A percentile compares a stretch with the other conserved stretches of the same genome.
phyloP scores from a whole-genome alignment of 2,113 vertebrate genomes.

The Chaetura pelagica region DNA sequence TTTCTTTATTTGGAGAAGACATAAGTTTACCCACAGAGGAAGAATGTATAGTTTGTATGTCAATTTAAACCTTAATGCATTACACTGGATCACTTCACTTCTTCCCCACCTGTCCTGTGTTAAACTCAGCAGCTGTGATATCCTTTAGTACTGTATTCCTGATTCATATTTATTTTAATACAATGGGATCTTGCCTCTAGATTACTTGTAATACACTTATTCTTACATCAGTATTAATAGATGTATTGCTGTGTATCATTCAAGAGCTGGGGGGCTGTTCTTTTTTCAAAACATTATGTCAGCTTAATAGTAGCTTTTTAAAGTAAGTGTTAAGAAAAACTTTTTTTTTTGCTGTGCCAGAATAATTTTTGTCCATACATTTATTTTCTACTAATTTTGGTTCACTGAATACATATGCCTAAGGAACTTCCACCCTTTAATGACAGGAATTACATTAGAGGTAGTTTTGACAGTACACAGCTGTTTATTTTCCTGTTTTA shows the following conservation, averaged over 20 bases:
- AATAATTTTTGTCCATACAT: background rate
- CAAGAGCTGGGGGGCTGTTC: background rate
- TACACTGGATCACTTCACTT: background rate
- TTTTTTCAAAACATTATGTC: background rate
- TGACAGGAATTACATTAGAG: background rate
- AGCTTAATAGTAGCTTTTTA: background rate
- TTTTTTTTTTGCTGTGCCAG: background rate
- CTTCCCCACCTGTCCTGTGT: background rate
- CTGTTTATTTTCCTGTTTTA: background rate
- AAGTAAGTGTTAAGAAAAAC: background rate
- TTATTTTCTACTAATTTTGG: background rate
- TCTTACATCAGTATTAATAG: background rate
- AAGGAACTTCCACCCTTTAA: background rate
- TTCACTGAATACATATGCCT: accelerated
- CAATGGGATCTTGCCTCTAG: background rate
- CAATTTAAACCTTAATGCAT: background rate
- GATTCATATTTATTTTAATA: background rate
- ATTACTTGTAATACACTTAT: background rate
- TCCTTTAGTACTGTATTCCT: background rate
- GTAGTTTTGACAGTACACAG: background rate
- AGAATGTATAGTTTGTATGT: background rate
- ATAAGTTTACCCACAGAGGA: background rate
- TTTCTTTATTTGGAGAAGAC: background rate
- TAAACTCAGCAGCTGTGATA: background rate
- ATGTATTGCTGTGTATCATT: background rate